Base-by-base conservation (phyloP, 2,797 vertebrate genomes). In the Coregonus ussuriensis region DNA sequence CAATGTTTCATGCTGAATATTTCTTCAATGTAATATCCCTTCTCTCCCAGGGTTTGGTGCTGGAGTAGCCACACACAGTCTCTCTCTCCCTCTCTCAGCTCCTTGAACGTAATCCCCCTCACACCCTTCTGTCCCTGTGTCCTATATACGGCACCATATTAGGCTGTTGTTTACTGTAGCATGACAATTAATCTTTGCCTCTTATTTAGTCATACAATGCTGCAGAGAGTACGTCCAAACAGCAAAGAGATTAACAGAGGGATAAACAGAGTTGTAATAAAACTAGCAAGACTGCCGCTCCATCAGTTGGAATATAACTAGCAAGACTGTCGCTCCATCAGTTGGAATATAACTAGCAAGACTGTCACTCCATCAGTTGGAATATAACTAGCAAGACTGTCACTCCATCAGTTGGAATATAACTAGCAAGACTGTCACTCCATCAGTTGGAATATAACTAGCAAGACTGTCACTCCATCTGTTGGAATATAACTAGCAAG, bases 91-190 rank as follows among this genome's bases (percentile, higher is more conserved):
- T 21, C 69, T 51, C 69, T 21, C 7, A 25, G 21, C 21, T 25
- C 7, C 69, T 25, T 51, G 37, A 14, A 1, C 2, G 35, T 51
- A 70, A 14, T 35, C 35, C 68, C 18, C n/a, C 37, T 41, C 18
- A 51, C 37, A 70, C 37, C 18, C 37, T 35, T 9, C 41, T 21
- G 18, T 6, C 66, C 25, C 13, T 37, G 37, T 0, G 16, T 66
- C 56, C 73, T 77, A 74, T 74, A 72, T 77, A 41, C 16, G 76
- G 16, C 31, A 71, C 87, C 88, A 75, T 88, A 89, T 89, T 88
- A 90, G 88, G 83, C 35, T 47, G 83, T 74, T 25, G 13, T 79
- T 86, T 81, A 67, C 77, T 83, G 56, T 25, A 25, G 72, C 29
- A 54, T 77, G 81, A 85, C 85, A 86, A 78, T 74, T 59, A 65